phyloP scores from a whole-genome alignment of 2,888 invertebrate genomes.

The Matsumyia berberina region DNA sequence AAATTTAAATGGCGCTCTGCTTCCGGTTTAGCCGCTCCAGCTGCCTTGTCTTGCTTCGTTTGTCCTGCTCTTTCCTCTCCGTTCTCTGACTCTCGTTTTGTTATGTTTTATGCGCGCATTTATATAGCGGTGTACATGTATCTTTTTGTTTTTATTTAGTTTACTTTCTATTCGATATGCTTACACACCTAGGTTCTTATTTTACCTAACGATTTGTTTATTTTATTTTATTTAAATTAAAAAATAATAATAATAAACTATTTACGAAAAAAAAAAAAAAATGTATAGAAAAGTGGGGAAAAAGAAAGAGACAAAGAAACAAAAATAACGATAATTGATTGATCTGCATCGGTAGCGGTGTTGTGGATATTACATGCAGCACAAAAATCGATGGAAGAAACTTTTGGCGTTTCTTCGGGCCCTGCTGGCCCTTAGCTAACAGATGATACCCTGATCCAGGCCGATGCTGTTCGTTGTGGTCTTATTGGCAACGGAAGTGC shows the following conservation, averaged over 20 bases:
- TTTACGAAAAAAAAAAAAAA: slow-evolving; percentile 66
- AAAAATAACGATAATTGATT: slow-evolving; percentile 17
- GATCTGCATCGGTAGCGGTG: slow-evolving; percentile 57
- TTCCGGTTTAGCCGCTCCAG: slow-evolving; percentile 33
- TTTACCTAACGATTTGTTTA: slow-evolving; percentile 63
- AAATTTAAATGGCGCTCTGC: slow-evolving; percentile 55
- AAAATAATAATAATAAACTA: slow-evolving; percentile 58
- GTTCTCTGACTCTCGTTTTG: slow-evolving; percentile 61
- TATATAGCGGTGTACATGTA: slow-evolving; percentile 54
- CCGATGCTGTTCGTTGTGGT: slow-evolving; percentile 83
- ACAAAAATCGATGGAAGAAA: slow-evolving; percentile 84
- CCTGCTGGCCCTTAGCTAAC: slow-evolving; percentile 84
- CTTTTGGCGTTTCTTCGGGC: slow-evolving; percentile 84
- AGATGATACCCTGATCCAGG: slow-evolving; percentile 84
- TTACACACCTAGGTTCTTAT: slow-evolving; percentile 71
- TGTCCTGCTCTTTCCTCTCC: slow-evolving; percentile 10
- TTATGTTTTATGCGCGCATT: slow-evolving; percentile 46
- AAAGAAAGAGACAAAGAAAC: slow-evolving; percentile 22
- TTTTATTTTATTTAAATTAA: slow-evolving; percentile 58
- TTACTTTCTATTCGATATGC: slow-evolving; percentile 74
- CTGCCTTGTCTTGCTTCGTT: slow-evolving; percentile 48
- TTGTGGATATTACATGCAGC: slow-evolving; percentile 82
- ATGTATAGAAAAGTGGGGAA: slow-evolving; percentile 22
- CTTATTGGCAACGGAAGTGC: slow-evolving; percentile 79
- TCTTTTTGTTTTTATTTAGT: slow-evolving; percentile 10